Base-by-base conservation (phyloP, 1,140 invertebrate genomes). In the Drosophila subpulchrella region DNA sequence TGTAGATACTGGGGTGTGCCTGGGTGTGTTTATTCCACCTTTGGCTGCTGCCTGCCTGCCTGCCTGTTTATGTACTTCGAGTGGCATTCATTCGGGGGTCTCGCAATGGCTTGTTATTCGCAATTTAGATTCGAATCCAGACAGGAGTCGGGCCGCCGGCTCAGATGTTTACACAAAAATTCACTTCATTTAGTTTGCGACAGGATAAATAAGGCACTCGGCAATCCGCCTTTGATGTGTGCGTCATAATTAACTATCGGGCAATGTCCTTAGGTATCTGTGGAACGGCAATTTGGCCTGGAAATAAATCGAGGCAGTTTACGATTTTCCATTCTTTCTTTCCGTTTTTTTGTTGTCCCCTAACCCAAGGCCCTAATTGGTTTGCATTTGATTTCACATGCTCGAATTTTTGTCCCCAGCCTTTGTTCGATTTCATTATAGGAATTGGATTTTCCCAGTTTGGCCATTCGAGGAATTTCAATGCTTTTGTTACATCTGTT, bases 171-270 rank as follows among this genome's bases (percentile, higher is more conserved):
- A 76, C 79, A 79, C 76, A 88, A 79, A 76, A 88, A 79, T 34
- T 73, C 84, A 89, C 83, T 88, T 88, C 79, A 89, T 88, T 88
- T 88, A 80, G 83, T 83, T 83, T 76, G 67, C 71, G 72, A 76
- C 72, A 73, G 62, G 55, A 76, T 76, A 67, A 76, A 60, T 50
- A 68, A 78, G 58, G 15, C 20, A 11, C 11, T 3, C 53, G 4
- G 11, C 39, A 15, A 5, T 10, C 15, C 17, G 32, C n/a, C 80
- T 74, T 88, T 86, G 84, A 86, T 74, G 79, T 61, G 66, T 68
- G 73, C 41, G 56, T 75, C 83, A 88, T 88, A 86, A 86, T 86
- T 86, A 86, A 88, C 75, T 77, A 56, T 71, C 48, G 41, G 38
- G 42, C 41, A 58, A 58, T 59, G 50, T 57, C 59, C 30, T 58